Conservation (phyloP, 2,888 invertebrate species). For the Philaethria dido region DNA sequence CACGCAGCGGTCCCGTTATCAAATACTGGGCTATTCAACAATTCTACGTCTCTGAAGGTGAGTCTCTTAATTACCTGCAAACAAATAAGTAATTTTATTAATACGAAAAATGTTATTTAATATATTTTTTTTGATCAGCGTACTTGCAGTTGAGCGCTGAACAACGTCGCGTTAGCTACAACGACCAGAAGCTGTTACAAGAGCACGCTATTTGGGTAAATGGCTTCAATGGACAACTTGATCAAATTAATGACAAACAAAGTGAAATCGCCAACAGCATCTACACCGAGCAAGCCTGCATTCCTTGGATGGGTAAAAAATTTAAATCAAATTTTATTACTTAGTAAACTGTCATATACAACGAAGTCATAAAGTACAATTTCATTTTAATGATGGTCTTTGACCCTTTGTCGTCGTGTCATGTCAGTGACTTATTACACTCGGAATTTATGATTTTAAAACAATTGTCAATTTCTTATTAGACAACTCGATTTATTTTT, state of each 20-base stretch:
- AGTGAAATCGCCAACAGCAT: slow-evolving; percentile 43
- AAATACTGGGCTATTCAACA: slow-evolving; percentile 52
- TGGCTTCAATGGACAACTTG: slow-evolving; percentile 52
- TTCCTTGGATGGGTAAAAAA: slow-evolving; percentile 67
- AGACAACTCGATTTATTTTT: background rate
- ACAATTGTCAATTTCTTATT: too few species aligned
- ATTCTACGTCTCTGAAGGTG: slow-evolving; percentile 49
- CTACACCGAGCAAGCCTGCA: slow-evolving; percentile 65
- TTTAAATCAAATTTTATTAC: background rate
- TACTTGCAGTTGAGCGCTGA: slow-evolving; percentile 31
- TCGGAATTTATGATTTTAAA: too few species aligned
- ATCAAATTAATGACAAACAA: slow-evolving; percentile 46
- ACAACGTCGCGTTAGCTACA: slow-evolving; percentile 27
- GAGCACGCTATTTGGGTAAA: slow-evolving; percentile 51
- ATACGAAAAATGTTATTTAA: background rate
- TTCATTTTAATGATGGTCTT: too few species aligned
- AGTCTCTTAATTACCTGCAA: background rate
- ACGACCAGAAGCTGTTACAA: slow-evolving; percentile 38
- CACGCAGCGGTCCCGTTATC: slow-evolving; percentile 32
- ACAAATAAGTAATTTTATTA: background rate
- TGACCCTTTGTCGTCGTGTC: too few species aligned
- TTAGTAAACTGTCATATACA: too few species aligned
- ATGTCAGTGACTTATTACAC: too few species aligned
- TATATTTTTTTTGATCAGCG: slow-evolving; percentile 22
- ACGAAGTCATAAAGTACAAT: too few species aligned